These are phyloP conservation scores for Dynastes tityus DNA, from an alignment of 2,888 invertebrate species.

Conservation along the genomic window DNA sequence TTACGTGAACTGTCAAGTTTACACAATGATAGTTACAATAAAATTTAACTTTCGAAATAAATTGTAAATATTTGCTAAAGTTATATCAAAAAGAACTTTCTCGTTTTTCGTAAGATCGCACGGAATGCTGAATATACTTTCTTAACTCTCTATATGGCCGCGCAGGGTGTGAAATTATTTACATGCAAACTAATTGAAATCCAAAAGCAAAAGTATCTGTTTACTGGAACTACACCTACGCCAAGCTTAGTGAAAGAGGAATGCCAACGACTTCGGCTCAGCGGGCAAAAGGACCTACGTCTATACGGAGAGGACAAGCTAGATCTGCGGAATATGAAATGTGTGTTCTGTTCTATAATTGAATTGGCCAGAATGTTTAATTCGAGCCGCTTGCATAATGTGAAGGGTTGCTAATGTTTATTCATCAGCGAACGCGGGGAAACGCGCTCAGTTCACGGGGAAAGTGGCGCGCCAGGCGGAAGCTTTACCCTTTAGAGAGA, in stretches of 20 bases:
- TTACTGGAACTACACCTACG: background rate
- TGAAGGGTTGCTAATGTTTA: conserved; percentile 69
- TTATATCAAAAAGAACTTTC: too few relatives aligned
- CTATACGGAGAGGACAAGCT: conserved; percentile 52
- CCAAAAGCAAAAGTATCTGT: conserved; percentile 1
- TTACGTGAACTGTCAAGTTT: too few relatives aligned
- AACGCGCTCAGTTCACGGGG: conserved; percentile 45
- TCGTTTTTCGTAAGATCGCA: too few relatives aligned
- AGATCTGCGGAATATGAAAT: conserved; percentile 67
- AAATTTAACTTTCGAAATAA: too few relatives aligned
- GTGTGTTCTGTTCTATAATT: conserved; percentile 69
- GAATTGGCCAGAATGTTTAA: conserved; percentile 70
- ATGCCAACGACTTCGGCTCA: background rate
- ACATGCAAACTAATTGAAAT: conserved; percentile 51
- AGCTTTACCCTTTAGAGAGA: background rate
- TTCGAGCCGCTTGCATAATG: conserved; percentile 69
- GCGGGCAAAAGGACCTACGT: conserved; percentile 48
- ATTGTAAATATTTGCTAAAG: too few relatives aligned
- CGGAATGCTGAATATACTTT: too few relatives aligned
- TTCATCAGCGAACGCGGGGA: conserved; percentile 62
- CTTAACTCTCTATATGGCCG: background rate
- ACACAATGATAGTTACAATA: too few relatives aligned
- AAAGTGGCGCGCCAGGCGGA: conserved; percentile 24
- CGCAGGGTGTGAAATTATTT: conserved; percentile 41
- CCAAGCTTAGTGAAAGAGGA: conserved; percentile 50